Conservation (phyloP, 2,888 invertebrate genomes). For the Macroteleia sp. region DNA sequence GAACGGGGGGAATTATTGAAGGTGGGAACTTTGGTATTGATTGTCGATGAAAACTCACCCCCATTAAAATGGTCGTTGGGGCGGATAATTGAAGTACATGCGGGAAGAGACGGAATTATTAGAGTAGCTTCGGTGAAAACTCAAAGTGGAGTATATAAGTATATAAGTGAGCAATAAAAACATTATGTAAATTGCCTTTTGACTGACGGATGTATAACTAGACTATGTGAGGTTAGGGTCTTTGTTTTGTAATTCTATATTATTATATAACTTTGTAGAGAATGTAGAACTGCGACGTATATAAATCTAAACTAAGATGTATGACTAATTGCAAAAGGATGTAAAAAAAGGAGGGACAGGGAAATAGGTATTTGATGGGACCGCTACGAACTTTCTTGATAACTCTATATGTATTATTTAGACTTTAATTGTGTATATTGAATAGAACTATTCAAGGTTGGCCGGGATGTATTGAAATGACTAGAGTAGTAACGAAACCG, state of each 20-base stretch:
- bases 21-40: slow-evolving; percentile 41
- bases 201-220: not conserved
- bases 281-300: too few relatives aligned
- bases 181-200: slow-evolving; percentile 8
- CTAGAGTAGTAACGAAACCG: too few relatives aligned
- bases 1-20: slow-evolving; percentile 23
- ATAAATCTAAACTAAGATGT: too few relatives aligned
- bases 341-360: too few relatives aligned
- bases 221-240: too few relatives aligned
- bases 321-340: too few relatives aligned
- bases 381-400: too few relatives aligned
- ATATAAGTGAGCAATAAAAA: slow-evolving; percentile 8
- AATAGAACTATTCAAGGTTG: slow-evolving; percentile 1
- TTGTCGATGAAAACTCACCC: slow-evolving; percentile 42
- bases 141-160: not conserved
- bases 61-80: slow-evolving; percentile 50
- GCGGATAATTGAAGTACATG: slow-evolving; percentile 31
- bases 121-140: slow-evolving; percentile 13
- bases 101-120: slow-evolving; percentile 33
- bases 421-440: not conserved
- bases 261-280: too few relatives aligned
- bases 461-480: slow-evolving; percentile 1
- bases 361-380: too few relatives aligned
- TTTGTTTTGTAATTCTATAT: too few relatives aligned
- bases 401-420: too few relatives aligned